These are phyloP conservation scores for Columba guinea DNA, from an alignment of 2,797 vertebrate genomes.

Conservation along the genomic window DNA sequence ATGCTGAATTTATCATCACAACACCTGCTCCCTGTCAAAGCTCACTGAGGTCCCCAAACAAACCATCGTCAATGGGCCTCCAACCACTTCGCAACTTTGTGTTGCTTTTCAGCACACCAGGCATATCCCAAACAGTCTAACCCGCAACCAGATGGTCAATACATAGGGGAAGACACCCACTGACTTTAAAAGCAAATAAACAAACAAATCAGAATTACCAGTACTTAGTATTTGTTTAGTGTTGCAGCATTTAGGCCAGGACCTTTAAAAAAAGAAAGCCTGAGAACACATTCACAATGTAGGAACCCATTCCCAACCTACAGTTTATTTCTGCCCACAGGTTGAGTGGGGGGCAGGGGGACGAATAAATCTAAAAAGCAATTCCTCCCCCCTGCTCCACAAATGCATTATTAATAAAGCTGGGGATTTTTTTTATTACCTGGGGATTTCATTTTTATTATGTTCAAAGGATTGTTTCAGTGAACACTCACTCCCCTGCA, in stretches of 20 bases:
- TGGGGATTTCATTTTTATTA: conserved; percentile 66
- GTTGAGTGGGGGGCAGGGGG: not conserved
- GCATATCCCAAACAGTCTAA: conserved; percentile 46
- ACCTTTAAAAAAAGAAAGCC: not conserved
- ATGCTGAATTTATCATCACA: conserved; percentile 44
- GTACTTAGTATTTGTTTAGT: not conserved
- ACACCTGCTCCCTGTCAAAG: conserved; percentile 61
- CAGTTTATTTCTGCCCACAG: conserved; percentile 40
- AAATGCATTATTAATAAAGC: conserved; percentile 60
- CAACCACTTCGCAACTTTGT: conserved; percentile 1
- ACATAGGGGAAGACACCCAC: conserved; percentile 37
- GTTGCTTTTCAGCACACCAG: conserved; percentile 49
- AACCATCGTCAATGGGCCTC: conserved; percentile 22
- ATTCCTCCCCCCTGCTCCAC: not conserved
- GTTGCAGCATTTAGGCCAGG: not conserved
- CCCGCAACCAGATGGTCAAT: conserved; percentile 59
- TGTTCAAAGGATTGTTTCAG: conserved; percentile 65
- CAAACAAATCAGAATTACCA: conserved; percentile 24
- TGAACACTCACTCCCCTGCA: conserved; percentile 46
- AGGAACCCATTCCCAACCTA: not conserved
- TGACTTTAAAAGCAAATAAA: conserved; percentile 35
- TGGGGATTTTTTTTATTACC: conserved; percentile 44
- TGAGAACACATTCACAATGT: not conserved
- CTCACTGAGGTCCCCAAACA: conserved; percentile 49
- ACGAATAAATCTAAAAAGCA: conserved; percentile 31